These are phyloP conservation scores for Dicrurus megarhynchus DNA, from an alignment of 2,113 vertebrate species.

Conservation along the genomic window DNA sequence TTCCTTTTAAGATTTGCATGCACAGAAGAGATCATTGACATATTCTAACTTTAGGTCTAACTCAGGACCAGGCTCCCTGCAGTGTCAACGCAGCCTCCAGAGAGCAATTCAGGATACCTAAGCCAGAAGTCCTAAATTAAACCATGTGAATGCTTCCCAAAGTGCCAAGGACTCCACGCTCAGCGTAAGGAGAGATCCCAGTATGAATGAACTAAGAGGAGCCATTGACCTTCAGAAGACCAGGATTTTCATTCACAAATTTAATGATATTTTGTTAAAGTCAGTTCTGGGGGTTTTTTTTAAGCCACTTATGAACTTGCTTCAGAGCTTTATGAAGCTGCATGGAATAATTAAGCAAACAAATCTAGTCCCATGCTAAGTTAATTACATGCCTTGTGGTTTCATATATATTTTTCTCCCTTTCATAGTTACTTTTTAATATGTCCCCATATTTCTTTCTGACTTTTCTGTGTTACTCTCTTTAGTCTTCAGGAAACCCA, in stretches of 20 bases:
- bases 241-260: conserved; percentile 39
- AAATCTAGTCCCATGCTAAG: conserved; percentile 48
- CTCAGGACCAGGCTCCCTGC: background rate
- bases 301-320: conserved; percentile 11
- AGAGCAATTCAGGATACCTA: conserved; percentile 11
- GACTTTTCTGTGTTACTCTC: conserved; percentile 44
- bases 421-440: conserved; percentile 52
- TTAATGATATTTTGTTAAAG: conserved; percentile 21
- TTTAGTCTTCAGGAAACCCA: conserved; percentile 44
- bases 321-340: conserved; percentile 35
- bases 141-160: background rate
- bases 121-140: conserved; percentile 18
- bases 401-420: conserved; percentile 24
- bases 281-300: background rate
- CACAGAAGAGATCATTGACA: conserved; percentile 33
- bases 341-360: conserved; percentile 56
- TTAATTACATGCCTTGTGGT: conserved; percentile 56
- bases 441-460: conserved; percentile 50
- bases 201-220: conserved; percentile 28
- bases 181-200: background rate
- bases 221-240: background rate
- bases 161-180: background rate
- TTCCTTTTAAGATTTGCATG: background rate
- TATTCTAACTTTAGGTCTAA: conserved; percentile 13
- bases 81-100: background rate